Conservation (phyloP, 2,888 invertebrate genomes). For the Chromoteleia sp. region DNA sequence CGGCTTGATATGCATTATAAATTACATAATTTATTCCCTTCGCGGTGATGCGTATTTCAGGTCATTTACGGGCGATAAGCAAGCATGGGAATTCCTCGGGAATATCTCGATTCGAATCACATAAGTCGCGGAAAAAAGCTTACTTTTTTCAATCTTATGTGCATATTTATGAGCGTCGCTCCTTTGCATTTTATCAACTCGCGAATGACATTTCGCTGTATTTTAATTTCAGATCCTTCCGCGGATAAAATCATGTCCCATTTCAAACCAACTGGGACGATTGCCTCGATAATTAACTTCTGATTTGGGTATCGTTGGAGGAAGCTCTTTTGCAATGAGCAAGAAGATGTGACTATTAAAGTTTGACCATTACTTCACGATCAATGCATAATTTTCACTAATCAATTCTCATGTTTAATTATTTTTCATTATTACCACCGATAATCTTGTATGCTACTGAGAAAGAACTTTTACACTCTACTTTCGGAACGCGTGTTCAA, state of each 20-base stretch:
- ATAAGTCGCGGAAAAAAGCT: constrained; percentile 45
- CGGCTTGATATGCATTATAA: constrained; percentile 53
- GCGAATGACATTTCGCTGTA: constrained; percentile 41
- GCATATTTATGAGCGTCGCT: constrained; percentile 52
- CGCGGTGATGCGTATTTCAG: constrained; percentile 62
- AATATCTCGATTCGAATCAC: constrained; percentile 51
- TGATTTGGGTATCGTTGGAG: too few species aligned
- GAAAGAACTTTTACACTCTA: too few species aligned
- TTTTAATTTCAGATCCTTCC: constrained; percentile 43
- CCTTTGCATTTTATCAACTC: constrained; percentile 53
- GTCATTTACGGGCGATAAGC: constrained; percentile 51
- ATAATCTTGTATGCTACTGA: too few species aligned
- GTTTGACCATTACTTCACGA: too few species aligned
- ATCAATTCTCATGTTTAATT: too few species aligned
- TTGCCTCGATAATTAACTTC: constrained; percentile 21
- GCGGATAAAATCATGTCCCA: constrained; percentile 17
- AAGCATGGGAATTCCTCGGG: constrained; percentile 36
- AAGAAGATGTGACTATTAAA: too few species aligned
- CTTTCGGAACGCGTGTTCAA: too few species aligned
- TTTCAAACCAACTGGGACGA: constrained; percentile 12
- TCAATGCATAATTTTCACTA: too few species aligned
- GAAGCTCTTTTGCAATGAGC: too few species aligned
- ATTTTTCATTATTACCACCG: too few species aligned
- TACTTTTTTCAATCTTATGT: constrained; percentile 44
- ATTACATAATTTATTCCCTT: constrained; percentile 58